Conservation (phyloP, 1,140 invertebrate genomes). For the Patella vulgata region DNA sequence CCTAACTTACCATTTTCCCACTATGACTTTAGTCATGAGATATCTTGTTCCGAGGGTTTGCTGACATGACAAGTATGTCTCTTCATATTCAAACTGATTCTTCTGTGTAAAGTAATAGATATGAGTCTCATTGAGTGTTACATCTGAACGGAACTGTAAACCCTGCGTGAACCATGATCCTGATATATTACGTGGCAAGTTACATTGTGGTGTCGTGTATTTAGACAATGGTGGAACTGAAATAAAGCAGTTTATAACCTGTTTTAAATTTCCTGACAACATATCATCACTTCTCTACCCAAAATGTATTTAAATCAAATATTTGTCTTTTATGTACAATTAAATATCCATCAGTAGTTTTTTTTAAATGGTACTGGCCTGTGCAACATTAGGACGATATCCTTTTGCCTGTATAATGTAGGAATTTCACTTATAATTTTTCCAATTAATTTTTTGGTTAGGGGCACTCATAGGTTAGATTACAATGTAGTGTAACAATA, state of each 20-base stretch:
- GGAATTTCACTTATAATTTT: too few species aligned
- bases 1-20: conserved; percentile 92
- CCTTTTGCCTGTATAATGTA: too few species aligned
- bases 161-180: conserved; percentile 97
- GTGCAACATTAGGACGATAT: too few species aligned
- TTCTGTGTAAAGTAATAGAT: conserved; percentile 92
- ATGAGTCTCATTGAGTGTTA: conserved; percentile 93
- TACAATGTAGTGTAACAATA: too few species aligned
- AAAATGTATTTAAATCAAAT: too few species aligned
- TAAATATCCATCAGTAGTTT: too few species aligned
- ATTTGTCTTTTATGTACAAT: too few species aligned
- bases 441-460: too few species aligned
- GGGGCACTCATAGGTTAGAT: too few species aligned
- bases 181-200: conserved; percentile 90
- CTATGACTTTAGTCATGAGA: conserved; percentile 95
- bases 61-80: conserved; percentile 93
- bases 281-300: too few species aligned
- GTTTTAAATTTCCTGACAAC: too few species aligned
- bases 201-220: conserved; percentile 85
- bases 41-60: conserved; percentile 85
- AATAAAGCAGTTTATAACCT: conserved; percentile 1
- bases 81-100: conserved; percentile 77
- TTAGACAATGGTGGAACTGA: conserved; percentile 49
- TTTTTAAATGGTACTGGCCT: too few species aligned
- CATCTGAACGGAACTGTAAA: conserved; percentile 79